Evolutionary conservation across 53 echinoderm and acorn worm genomes (phyloP).

Genomic region (Stichopus horrens): DNA sequence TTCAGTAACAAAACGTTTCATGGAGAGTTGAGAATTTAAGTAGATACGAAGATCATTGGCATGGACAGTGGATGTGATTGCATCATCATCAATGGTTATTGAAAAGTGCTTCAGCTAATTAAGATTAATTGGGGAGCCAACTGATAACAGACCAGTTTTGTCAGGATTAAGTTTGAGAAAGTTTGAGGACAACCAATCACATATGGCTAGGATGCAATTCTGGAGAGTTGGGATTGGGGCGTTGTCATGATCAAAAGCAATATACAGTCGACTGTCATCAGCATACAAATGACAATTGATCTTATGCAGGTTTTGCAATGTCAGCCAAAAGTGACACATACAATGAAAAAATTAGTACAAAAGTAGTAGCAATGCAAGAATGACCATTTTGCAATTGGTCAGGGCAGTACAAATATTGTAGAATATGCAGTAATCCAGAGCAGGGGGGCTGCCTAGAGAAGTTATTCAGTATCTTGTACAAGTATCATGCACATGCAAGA

Average conservation of each 20-base stretch:
- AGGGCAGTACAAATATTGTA: background rate
- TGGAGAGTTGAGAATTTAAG: conserved; percentile 2
- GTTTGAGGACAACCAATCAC: background rate
- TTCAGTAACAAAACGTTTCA: background rate
- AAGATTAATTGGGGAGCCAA: conserved; percentile 24
- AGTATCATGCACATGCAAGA: too few relatives aligned
- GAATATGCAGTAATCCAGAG: too few relatives aligned
- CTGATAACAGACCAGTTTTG: background rate
- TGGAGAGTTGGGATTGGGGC: background rate
- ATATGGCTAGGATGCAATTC: conserved; percentile 2
- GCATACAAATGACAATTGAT: conserved; percentile 19
- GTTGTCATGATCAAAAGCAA: conserved; percentile 32
- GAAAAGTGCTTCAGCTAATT: background rate
- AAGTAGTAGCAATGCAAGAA: conserved; percentile 9
- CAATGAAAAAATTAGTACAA: conserved; percentile 31
- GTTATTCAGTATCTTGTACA: too few relatives aligned
- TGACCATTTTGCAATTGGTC: background rate
- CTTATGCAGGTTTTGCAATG: conserved; percentile 18
- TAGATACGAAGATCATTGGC: background rate
- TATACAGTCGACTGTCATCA: conserved; percentile 20
- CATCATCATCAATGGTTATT: background rate
- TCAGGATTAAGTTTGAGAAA: conserved; percentile 10
- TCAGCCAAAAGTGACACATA: conserved; percentile 23
- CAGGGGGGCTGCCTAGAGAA: too few relatives aligned
- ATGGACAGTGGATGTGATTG: background rate